A percentile compares a stretch with the other conserved stretches of the same genome.
Conservation (phyloP, 1,140 invertebrate genomes). For the Rhyacophila brunnea region DNA sequence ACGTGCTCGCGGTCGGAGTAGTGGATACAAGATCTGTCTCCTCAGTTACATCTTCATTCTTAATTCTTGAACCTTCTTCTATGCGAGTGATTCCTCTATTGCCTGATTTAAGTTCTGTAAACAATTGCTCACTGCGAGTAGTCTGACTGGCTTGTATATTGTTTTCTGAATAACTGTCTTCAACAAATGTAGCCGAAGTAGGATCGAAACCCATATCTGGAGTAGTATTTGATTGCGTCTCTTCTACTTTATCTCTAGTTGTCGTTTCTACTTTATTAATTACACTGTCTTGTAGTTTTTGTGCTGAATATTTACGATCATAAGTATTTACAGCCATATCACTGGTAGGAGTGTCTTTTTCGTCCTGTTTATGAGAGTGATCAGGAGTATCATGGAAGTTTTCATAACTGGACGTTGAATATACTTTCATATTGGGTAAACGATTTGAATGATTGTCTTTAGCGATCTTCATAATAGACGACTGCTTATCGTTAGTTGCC, state of each 20-base stretch:
- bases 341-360: constrained; percentile 54
- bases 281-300: constrained; percentile 15
- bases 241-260: constrained; percentile 5
- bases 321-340: constrained; percentile 44
- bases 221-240: neutral
- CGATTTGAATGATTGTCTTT: constrained; percentile 36
- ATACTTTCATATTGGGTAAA: constrained; percentile 38
- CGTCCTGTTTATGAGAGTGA: constrained; percentile 53
- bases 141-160: constrained; percentile 23
- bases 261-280: constrained; percentile 6
- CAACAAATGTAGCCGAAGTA: constrained; percentile 10
- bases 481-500: constrained; percentile 42
- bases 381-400: constrained; percentile 45
- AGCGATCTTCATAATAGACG: constrained; percentile 53
- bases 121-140: constrained; percentile 22
- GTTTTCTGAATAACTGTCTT: constrained; percentile 15
- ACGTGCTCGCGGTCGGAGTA: constrained; percentile 37
- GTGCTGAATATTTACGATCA: constrained; percentile 26
- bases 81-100: constrained; percentile 22
- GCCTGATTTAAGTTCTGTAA: constrained; percentile 27
- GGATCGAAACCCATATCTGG: constrained; percentile 1
- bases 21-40: constrained; percentile 30
- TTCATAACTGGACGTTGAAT: constrained; percentile 38
- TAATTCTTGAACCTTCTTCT: constrained; percentile 2
- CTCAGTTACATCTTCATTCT: constrained; percentile 1